These are phyloP conservation scores for Seira ritae DNA, from an alignment of 2,888 invertebrate species.

Conservation along the genomic window DNA sequence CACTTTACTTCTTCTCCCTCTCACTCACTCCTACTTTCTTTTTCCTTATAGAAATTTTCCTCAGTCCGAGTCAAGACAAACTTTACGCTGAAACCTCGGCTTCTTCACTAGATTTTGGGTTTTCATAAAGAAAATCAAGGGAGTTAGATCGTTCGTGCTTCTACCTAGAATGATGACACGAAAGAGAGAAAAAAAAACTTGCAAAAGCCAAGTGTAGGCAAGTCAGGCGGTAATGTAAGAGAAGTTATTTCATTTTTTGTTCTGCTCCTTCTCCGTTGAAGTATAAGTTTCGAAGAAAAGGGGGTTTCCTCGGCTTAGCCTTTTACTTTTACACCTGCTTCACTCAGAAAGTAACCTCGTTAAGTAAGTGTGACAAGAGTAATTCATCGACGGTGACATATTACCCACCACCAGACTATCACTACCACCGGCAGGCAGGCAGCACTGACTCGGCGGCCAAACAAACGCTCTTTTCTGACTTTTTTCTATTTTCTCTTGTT, in stretches of 20 bases:
- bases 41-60: not conserved
- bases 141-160: not conserved
- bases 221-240: not conserved
- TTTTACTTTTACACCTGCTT: constrained; percentile 60
- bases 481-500: constrained; percentile 2
- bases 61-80: too few species aligned
- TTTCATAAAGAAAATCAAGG: not conserved
- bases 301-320: constrained; percentile 19
- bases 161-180: not conserved
- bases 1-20: constrained; percentile 27
- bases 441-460: not conserved
- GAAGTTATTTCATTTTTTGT: not conserved
- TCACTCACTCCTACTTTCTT: constrained; percentile 2
- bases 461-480: constrained; percentile 5
- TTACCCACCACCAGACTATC: constrained; percentile 9
- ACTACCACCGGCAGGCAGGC: not conserved
- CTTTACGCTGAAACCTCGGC: too few species aligned
- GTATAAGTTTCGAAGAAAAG: not conserved
- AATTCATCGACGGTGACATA: constrained; percentile 59
- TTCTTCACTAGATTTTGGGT: not conserved
- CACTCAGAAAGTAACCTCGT: constrained; percentile 57
- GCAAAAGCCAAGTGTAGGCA: constrained; percentile 1
- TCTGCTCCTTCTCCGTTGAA: not conserved
- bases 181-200: not conserved
- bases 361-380: constrained; percentile 64